A percentile compares a stretch with the other conserved stretches of the same genome.
phyloP scores from a whole-genome alignment of 2,797 vertebrate species.

The Myotis findleyi region DNA sequence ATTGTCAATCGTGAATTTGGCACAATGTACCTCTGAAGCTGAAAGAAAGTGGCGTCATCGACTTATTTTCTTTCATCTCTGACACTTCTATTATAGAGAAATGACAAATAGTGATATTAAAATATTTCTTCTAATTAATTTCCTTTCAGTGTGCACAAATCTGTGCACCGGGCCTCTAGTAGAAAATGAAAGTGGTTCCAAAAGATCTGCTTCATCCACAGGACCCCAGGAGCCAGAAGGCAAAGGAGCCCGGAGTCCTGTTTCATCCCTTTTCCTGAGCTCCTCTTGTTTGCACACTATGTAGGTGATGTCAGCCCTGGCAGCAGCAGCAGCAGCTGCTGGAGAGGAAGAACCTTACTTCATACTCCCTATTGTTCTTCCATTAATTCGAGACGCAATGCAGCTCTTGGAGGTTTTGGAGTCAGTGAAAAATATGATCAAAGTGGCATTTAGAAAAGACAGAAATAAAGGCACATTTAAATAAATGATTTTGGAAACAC shows the following conservation, averaged over 20 bases:
- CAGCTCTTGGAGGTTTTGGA: not conserved
- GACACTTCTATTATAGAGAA: too few species aligned
- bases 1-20: too few species aligned
- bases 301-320: rapidly evolving
- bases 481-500: not conserved
- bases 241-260: not conserved
- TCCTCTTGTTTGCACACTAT: too few species aligned
- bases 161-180: too few species aligned
- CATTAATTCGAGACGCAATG: not conserved
- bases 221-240: not conserved
- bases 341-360: not conserved
- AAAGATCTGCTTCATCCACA: not conserved
- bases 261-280: not conserved
- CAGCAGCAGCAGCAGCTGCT: not conserved
- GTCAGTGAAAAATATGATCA: not conserved
- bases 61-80: too few species aligned
- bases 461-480: not conserved
- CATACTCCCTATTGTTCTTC: not conserved
- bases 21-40: too few species aligned
- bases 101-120: too few species aligned
- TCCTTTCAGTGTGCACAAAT: too few species aligned
- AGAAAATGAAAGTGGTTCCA: not conserved
- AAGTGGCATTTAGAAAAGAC: not conserved
- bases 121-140: too few species aligned
- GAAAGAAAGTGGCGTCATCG: too few species aligned